Evolutionary conservation across 2,113 vertebrate species (phyloP).

Genomic region (Opisthocomus hoazin): DNA sequence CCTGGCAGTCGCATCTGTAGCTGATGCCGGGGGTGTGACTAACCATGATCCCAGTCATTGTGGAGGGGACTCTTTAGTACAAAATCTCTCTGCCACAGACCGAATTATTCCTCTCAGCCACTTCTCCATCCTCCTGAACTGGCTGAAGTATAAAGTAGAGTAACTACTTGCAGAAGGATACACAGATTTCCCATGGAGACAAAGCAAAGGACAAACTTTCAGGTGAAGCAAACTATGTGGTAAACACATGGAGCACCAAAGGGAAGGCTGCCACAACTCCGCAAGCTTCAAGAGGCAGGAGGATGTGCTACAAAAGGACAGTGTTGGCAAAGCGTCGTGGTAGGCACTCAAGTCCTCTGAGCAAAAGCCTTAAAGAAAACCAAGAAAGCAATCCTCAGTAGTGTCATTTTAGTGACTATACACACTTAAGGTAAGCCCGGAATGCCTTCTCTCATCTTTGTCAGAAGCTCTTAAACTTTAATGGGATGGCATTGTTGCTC

Average conservation of each 20-base stretch:
- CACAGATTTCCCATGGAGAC: neutral
- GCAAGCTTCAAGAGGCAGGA: neutral
- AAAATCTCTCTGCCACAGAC: neutral
- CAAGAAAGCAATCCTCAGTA: neutral
- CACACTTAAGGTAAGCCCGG: neutral
- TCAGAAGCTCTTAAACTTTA: neutral
- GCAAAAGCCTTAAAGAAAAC: neutral
- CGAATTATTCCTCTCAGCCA: neutral
- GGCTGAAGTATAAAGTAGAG: neutral
- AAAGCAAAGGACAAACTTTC: neutral
- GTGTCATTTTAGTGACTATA: neutral
- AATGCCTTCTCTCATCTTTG: neutral
- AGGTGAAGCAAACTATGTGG: neutral
- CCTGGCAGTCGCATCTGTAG: neutral
- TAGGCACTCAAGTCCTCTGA: neutral
- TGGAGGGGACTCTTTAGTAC: neutral
- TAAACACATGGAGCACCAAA: neutral
- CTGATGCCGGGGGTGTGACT: neutral
- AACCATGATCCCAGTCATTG: accelerated
- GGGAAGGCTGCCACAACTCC: neutral
- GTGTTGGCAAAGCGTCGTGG: neutral
- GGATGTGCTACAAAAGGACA: neutral
- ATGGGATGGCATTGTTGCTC: neutral
- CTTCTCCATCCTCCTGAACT: neutral
- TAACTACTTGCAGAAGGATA: neutral